Evolutionary conservation across 1,140 invertebrate species (phyloP), one percentile per base, ranked within the genome.

Genomic region (Drosophila rufa): DNA sequence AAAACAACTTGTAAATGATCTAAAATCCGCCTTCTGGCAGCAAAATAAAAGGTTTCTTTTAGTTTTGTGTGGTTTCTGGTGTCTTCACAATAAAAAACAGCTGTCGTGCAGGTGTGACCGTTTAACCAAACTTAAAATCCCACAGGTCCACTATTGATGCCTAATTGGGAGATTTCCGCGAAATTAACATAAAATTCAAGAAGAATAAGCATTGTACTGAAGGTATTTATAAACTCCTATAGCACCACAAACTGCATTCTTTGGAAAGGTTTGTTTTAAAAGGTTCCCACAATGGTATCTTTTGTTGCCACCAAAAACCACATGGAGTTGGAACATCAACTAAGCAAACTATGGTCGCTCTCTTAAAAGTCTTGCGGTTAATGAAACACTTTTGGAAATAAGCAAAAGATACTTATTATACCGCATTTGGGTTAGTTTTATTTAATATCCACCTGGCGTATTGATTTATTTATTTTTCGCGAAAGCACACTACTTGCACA

Each of bases 71-170:
- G n/a, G 9, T 40, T 62, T 46, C 65, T 67, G 58, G 71, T 38
- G 53, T 43, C 42, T 77, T 74, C 64, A 69, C 78, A 89, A 85
- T 78, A 80, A 38, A 80, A 75, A 89, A 55, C 84, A 87, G 84
- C 84, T 87, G 84, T 67, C 30, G 46, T 5, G 22, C 60, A 57
- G 38, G 57, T 71, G 59, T 71, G n/a, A 0, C 22, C 45, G 43
- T 57, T 75, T 59, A 40, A 5, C 62, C 75, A 27, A 70, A 83
- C 77, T 83, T 5, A n/a, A 15, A 19, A 36, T 12, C 36, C 36
- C 66, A 76, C 47, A 57, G 60, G 11, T 71, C 27, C 57, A 12
- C 25, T 19, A 2, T 43, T 30, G 11, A 15, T 46, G 25, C 22
- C 30, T 57, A 57, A 68, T 68, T 42, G 17, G 48, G n/a, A 47